A percentile compares a stretch with the other conserved stretches of the same genome.
Conservation (phyloP, 2,888 invertebrate genomes). For the Hirtodrosophila alboralis region DNA sequence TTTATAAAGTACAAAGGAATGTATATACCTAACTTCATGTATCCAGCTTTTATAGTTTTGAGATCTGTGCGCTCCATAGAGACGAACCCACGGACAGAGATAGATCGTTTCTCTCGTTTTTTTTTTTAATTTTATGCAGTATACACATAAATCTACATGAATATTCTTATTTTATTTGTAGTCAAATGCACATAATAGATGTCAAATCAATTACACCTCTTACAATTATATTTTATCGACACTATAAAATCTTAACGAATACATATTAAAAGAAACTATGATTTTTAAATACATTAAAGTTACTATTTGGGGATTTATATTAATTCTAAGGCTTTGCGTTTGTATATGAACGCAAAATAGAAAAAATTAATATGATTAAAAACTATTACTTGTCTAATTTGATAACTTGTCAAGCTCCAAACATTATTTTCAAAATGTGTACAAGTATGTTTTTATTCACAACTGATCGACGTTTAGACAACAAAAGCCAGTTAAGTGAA, state of each 20-base stretch:
- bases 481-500: too few relatives aligned
- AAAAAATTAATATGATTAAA: conserved; percentile 3
- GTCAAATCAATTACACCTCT: conserved; percentile 54
- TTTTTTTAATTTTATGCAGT: too few relatives aligned
- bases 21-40: too few relatives aligned
- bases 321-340: conserved; percentile 18
- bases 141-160: conserved; percentile 38
- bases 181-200: conserved; percentile 60
- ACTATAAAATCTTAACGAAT: conserved; percentile 51
- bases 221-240: conserved; percentile 59
- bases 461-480: too few relatives aligned
- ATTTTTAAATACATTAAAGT: conserved; percentile 48
- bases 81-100: too few relatives aligned
- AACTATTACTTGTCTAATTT: conserved; percentile 2
- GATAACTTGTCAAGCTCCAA: conserved; percentile 1
- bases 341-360: conserved; percentile 20
- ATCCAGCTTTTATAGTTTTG: too few relatives aligned
- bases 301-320: conserved; percentile 36
- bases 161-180: conserved; percentile 67
- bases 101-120: too few relatives aligned
- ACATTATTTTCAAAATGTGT: neutral
- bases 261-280: conserved; percentile 40
- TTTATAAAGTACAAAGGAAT: too few relatives aligned
- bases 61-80: too few relatives aligned
- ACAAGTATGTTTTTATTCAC: too few relatives aligned